phyloP scores from a whole-genome alignment of 2,797 vertebrate genomes.

The Mycteria americana region DNA sequence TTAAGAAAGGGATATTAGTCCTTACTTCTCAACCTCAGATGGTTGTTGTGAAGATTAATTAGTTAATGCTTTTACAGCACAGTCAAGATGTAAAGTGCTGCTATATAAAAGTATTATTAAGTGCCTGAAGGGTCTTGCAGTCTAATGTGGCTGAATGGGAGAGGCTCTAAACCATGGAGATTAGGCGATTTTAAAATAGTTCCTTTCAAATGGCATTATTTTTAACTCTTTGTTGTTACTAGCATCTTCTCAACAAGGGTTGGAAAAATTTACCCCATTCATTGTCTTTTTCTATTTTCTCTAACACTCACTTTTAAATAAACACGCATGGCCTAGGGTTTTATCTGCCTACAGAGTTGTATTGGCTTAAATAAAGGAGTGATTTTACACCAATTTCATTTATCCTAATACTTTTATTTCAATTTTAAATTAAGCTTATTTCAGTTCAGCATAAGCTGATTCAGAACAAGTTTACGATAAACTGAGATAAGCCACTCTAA shows the following conservation, averaged over 20 bases:
- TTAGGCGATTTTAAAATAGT: conserved; percentile 52
- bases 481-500: conserved; percentile 51
- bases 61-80: conserved; percentile 49
- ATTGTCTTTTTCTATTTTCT: neutral
- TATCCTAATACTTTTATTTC: conserved; percentile 54
- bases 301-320: neutral
- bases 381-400: conserved; percentile 46
- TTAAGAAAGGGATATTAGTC: neutral
- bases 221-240: conserved; percentile 44
- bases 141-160: conserved; percentile 44
- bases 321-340: neutral
- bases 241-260: neutral
- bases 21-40: conserved; percentile 24
- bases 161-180: conserved; percentile 33
- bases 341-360: neutral
- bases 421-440: conserved; percentile 49
- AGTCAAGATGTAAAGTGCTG: conserved; percentile 41
- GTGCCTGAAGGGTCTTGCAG: conserved; percentile 51
- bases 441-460: neutral
- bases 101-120: conserved; percentile 56
- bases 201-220: conserved; percentile 45
- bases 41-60: conserved; percentile 58
- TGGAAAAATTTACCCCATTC: neutral
- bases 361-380: conserved; percentile 44
- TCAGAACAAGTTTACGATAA: conserved; percentile 51